These are phyloP conservation scores for Cydia pomonella DNA, from an alignment of 1,140 invertebrate species.

Conservation along the genomic window DNA sequence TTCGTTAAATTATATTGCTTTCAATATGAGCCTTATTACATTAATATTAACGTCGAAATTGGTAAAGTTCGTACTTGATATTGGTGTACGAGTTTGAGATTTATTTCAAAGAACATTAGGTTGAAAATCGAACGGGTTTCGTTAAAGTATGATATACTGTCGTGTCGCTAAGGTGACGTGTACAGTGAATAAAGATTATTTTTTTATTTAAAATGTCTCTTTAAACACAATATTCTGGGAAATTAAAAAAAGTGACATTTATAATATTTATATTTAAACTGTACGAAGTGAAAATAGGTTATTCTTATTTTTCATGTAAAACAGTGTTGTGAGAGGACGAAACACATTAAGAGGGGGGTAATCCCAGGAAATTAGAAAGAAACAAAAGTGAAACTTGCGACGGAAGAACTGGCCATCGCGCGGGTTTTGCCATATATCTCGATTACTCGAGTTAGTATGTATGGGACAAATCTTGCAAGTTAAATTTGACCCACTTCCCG, in stretches of 20 bases:
- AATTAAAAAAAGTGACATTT: not conserved
- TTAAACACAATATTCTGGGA: not conserved
- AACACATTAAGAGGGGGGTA: too few relatives aligned
- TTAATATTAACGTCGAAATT: not conserved
- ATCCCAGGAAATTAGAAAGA: too few relatives aligned
- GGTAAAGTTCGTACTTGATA: not conserved
- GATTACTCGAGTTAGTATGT: too few relatives aligned
- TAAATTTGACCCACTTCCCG: too few relatives aligned
- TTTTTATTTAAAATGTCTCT: not conserved
- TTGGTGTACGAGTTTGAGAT: not conserved
- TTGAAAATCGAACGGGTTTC: constrained; percentile 35
- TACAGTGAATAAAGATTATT: not conserved
- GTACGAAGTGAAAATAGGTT: not conserved
- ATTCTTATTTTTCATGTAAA: not conserved
- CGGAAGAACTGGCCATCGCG: too few relatives aligned
- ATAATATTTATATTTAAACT: too few relatives aligned
- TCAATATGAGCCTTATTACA: not conserved
- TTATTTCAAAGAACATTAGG: constrained; percentile 32
- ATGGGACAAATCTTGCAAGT: too few relatives aligned
- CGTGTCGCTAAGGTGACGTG: constrained; percentile 1
- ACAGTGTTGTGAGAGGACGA: too few relatives aligned
- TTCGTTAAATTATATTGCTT: not conserved
- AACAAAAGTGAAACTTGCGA: too few relatives aligned
- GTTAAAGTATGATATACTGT: constrained; percentile 3
- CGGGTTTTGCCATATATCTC: too few relatives aligned